A percentile compares a stretch with the other conserved stretches of the same genome.
phyloP scores from a whole-genome alignment of 2,113 vertebrate species.

The Platichthys stellatus region DNA sequence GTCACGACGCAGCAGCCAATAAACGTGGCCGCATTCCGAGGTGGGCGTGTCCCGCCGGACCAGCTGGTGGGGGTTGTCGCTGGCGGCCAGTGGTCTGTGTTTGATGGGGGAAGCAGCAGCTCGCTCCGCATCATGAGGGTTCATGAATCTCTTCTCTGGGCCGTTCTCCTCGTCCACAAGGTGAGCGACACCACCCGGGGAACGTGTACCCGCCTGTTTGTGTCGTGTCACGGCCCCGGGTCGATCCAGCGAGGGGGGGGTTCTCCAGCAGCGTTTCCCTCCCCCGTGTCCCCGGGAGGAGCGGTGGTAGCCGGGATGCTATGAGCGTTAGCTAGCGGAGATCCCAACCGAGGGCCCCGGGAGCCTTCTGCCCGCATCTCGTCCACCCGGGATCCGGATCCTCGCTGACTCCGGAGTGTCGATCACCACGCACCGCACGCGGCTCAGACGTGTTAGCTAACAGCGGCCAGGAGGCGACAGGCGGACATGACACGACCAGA shows the following conservation, averaged over 20 bases:
- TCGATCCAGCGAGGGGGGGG: too few species aligned
- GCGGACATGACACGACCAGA: too few species aligned
- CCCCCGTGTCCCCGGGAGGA: background rate
- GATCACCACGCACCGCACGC: background rate
- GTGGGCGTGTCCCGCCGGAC: constrained; percentile 55
- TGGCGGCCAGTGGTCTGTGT: constrained; percentile 24
- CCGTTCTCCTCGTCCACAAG: constrained; percentile 76
- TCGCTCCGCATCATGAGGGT: constrained; percentile 75
- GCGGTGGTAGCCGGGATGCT: constrained; percentile 57
- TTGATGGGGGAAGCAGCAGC: constrained; percentile 71
- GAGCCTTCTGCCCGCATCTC: constrained; percentile 5
- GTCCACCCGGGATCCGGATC: background rate
- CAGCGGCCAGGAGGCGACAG: background rate
- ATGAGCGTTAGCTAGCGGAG: constrained; percentile 70
- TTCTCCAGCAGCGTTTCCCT: background rate
- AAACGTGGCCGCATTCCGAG: accelerated
- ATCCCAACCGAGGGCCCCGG: constrained; percentile 50
- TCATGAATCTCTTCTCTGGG: constrained; percentile 73
- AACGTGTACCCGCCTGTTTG: background rate
- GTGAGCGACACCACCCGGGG: constrained; percentile 57
- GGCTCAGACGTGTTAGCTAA: background rate
- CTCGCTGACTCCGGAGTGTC: too few species aligned
- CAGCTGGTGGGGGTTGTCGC: constrained; percentile 62
- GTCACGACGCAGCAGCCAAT: constrained; percentile 55
- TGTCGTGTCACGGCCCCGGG: background rate